Base-by-base conservation (phyloP, 2,797 vertebrate species). In the Coilia nasus region DNA sequence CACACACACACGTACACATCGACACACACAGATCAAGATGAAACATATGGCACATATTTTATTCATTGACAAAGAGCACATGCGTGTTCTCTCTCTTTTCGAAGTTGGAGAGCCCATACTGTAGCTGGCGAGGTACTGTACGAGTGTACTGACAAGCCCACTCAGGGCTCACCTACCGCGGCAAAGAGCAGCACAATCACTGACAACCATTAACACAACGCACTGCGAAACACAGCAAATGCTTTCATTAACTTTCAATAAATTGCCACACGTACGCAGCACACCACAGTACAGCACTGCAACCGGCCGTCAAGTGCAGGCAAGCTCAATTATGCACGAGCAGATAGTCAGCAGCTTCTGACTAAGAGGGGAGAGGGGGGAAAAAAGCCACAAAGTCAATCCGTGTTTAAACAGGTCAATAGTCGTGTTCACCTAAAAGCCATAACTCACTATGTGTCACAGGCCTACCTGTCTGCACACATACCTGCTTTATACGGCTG, bases 21-120 rank as follows among this genome's bases (percentile, higher is more conserved):
- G n/a, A n/a, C 81, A 81, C 59, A 35, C 50, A 41, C 47, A 71
- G 83, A 81, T 85, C 86, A 60, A 85, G 46, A 91, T 92, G 91
- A 90, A 91, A 90, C 86, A 83, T 56, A 87, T 91, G 91, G 91
- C 90, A 88, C 90, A 89, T 91, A 88, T 87, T 87, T 91, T 88
- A 90, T 89, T 90, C 67, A 75, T 75, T 75, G 67, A 75, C 28
- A 28, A 75, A 75, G 67, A 75, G 31, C 67, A 75, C 67, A 75
- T 75, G 67, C 67, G 31, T 75, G 67, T 35, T 15, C 67, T 75
- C 14, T 54, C 50, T 14, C 9, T 15, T 28, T 75, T 75, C 67
- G 35, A 75, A 75, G 67, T 75, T 75, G 28, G 67, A 75, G 67
- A 75, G 23, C 28, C 28, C 67, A 75, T 75, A 75, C 28, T 9